Evolutionary conservation across 1,140 invertebrate species (phyloP), one percentile per base, ranked within the genome.

Genomic region (Bactericera cockerelli): DNA sequence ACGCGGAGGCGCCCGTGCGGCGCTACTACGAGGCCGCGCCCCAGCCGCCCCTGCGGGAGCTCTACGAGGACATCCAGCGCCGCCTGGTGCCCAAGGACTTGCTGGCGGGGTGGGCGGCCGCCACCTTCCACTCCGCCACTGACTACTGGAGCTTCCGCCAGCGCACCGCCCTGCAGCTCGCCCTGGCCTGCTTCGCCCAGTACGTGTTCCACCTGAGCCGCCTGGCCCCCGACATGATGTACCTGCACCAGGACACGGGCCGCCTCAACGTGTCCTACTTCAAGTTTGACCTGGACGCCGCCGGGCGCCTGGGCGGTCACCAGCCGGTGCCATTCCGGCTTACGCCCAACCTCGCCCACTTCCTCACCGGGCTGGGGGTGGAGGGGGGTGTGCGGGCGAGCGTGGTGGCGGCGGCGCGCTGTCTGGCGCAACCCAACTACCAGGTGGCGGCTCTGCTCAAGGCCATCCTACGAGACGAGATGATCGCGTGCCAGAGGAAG

Each of bases 81-180:
- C 87, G 80, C 26, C 90, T 94, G 84, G 89, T 97, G 13, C 86
- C 91, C 0, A 77, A 81, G 62, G 89, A 81, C 0, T 75, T 97
- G 67, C 72, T 98, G 1, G 86, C 83, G 66, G 84, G 93, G 67
- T 98, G 94, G 93, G 91, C 92, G 0, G 67, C 82, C 1, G 81
- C 83, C 63, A 94, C 89, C 0, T 97, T 93, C 75, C 79, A 82
- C 2, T 81, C 82, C 3, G 87, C 93, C 11, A 94, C 93, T 0
- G 91, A 96, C 73, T 97, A 94, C 73, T 98, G 93, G 93, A 93
- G 92, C 22, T 98, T 98, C 73, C 78, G 94, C 63, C 97, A 96
- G 79, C 94, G 93, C 78, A 86, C 89, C 72, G 71, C 42, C 58
- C 75, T 95, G 26, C 93, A 98, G 74, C 70, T 98, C 61, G 83